Conservation (phyloP, 2,797 vertebrate species). For the Helarctos malayanus region DNA sequence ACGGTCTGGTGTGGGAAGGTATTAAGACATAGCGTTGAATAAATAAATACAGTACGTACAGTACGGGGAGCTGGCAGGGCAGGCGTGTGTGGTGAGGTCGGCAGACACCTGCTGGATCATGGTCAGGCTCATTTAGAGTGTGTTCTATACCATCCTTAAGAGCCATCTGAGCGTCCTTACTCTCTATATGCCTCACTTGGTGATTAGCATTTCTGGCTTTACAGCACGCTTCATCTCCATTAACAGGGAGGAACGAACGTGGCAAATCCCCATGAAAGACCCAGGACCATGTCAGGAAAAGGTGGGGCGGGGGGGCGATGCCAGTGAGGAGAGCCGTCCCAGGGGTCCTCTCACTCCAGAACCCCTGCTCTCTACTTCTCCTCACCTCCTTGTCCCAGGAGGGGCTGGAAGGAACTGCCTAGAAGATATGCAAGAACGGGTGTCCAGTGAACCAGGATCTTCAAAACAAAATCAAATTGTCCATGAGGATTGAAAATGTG, state of each 20-base stretch:
- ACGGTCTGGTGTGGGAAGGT: not conserved
- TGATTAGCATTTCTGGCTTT: not conserved
- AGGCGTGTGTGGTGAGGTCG: not conserved
- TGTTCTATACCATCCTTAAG: not conserved
- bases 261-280: not conserved
- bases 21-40: not conserved
- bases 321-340: fast-evolving
- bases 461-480: not conserved
- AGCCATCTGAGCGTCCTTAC: no score
- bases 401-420: not conserved
- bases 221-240: not conserved
- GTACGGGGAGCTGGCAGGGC: fast-evolving
- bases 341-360: no score
- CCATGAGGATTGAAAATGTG: not conserved
- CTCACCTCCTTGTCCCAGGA: not conserved
- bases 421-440: not conserved
- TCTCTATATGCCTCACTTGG: not conserved
- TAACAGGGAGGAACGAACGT: not conserved
- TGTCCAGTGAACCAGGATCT: no score
- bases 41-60: fast-evolving
- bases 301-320: not conserved
- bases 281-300: not conserved
- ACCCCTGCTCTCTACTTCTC: not conserved
- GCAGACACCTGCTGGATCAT: not conserved
- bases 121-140: not conserved